These are phyloP conservation scores for Megaceryle maxima DNA, from an alignment of 2,113 vertebrate genomes.

Conservation along the genomic window DNA sequence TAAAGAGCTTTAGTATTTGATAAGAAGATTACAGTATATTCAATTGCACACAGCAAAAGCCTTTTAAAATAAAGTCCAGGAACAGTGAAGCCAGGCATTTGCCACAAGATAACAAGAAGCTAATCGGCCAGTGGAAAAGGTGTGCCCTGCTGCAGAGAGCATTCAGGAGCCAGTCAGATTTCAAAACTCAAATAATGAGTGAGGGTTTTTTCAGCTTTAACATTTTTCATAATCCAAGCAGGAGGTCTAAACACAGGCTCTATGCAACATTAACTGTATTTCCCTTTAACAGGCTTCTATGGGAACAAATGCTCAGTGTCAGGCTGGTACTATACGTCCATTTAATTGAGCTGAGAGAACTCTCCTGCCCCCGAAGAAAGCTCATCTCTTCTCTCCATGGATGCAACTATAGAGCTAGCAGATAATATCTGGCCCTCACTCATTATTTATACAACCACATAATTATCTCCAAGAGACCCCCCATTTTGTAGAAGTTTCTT, in stretches of 20 bases:
- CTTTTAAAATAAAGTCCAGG: slow-evolving; percentile 57
- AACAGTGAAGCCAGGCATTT: slow-evolving; percentile 14
- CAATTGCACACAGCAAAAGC: slow-evolving; percentile 49
- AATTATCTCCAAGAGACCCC: slow-evolving; percentile 53
- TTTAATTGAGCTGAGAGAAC: slow-evolving; percentile 62
- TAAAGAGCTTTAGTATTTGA: slow-evolving; percentile 60
- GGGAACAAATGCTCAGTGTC: slow-evolving; percentile 61
- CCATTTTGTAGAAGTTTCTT: slow-evolving; percentile 34
- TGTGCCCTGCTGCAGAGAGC: not conserved
- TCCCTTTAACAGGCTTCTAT: slow-evolving; percentile 54
- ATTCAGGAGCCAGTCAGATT: not conserved
- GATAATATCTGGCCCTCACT: slow-evolving; percentile 40
- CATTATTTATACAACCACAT: slow-evolving; percentile 61
- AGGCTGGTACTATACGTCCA: slow-evolving; percentile 50
- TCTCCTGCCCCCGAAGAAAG: slow-evolving; percentile 34
- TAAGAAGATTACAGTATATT: slow-evolving; percentile 66
- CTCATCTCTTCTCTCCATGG: slow-evolving; percentile 41
- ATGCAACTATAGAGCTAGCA: slow-evolving; percentile 19
- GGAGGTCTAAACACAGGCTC: slow-evolving; percentile 59
- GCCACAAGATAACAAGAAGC: slow-evolving; percentile 39
- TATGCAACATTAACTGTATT: slow-evolving; percentile 53
- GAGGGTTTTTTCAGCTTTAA: not conserved
- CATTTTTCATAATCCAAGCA: slow-evolving; percentile 45
- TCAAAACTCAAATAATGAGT: slow-evolving; percentile 29
- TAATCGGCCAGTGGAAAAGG: slow-evolving; percentile 37